phyloP scores from a whole-genome alignment of 1,140 invertebrate genomes.

The Tetramorium parvispinum region DNA sequence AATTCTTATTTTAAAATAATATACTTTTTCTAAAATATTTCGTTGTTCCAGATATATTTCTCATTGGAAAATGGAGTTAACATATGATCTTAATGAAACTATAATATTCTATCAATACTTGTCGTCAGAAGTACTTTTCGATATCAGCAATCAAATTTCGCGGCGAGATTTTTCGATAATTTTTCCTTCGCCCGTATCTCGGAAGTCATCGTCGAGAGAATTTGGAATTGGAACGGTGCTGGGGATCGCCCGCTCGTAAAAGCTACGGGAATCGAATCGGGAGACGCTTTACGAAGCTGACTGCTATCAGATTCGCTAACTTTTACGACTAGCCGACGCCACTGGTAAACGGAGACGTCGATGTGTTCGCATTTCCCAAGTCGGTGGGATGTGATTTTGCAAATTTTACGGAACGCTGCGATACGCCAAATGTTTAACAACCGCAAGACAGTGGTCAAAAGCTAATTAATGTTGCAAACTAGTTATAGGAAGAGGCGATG shows the following conservation, averaged over 20 bases:
- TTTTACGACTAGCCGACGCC: slow-evolving; percentile 70
- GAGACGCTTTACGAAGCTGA: slow-evolving; percentile 63
- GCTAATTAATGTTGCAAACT: slow-evolving; percentile 46
- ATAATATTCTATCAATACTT: background rate
- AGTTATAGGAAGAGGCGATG: background rate
- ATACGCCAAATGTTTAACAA: slow-evolving; percentile 42
- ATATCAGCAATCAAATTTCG: background rate
- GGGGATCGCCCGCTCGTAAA: slow-evolving; percentile 67
- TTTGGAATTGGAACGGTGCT: slow-evolving; percentile 64
- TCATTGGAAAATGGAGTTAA: background rate
- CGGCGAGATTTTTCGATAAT: slow-evolving; percentile 22
- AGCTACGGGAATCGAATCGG: slow-evolving; percentile 67
- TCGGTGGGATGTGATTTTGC: slow-evolving; percentile 5
- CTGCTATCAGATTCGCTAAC: slow-evolving; percentile 74
- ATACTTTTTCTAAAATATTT: background rate
- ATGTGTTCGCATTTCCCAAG: slow-evolving; percentile 41
- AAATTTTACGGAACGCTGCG: slow-evolving; percentile 29
- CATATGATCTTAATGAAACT: background rate
- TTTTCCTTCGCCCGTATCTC: slow-evolving; percentile 13
- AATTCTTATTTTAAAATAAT: slow-evolving; percentile 1
- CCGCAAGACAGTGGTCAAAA: slow-evolving; percentile 26
- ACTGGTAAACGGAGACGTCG: slow-evolving; percentile 47
- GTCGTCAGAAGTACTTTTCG: background rate
- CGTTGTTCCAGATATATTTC: background rate
- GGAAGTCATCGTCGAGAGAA: slow-evolving; percentile 37